Base-by-base conservation (phyloP, 2,113 vertebrate genomes). In the Rhinolophus ferrumequinum region DNA sequence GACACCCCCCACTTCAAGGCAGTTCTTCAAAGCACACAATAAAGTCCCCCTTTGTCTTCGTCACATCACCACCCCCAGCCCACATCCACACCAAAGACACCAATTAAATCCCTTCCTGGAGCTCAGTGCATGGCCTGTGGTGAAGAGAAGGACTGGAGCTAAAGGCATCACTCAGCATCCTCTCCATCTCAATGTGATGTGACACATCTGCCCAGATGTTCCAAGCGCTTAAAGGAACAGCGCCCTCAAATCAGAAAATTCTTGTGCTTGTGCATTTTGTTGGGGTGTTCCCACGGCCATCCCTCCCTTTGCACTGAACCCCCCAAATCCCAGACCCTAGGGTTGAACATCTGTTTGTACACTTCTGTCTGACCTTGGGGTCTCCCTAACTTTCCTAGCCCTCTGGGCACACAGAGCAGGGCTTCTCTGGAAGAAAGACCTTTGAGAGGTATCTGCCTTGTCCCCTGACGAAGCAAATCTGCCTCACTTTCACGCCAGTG, bases 141-240 rank as follows among this genome's bases (percentile, higher is more conserved):
- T 35, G 41, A 52, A 52, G 90, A 38, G 47, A n/a, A 56, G 33
- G 85, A 33, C 24, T 18, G 54, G 69, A 85, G 18, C 44, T 1
- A 16, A 86, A 90, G 64, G 83, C 62, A 11, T 96, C 97, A 82
- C 52, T 97, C 66, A 10, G 83, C 58, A 70, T 90, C 54, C 72
- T 58, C 62, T 81, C 4, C 0, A 1, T 52, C 70, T 33, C 79
- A 47, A 92, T 73, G 38, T 70, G 97, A 94, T 88, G 83, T 96
- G 97, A 97, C 95, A 90, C 35, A 11, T 62, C 6, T 2, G 14
- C 77, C 86, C 88, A 80, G 81, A 88, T 52, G 76, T 66, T 22
- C 52, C 52, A 12, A 44, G 84, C 1, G 0, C 90, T 94, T 92
- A 79, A 95, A 97, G 94, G 75, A 67, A 56, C 33, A 38, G 77